phyloP scores from a whole-genome alignment of 2,797 vertebrate species.

The Spinus pinus region DNA sequence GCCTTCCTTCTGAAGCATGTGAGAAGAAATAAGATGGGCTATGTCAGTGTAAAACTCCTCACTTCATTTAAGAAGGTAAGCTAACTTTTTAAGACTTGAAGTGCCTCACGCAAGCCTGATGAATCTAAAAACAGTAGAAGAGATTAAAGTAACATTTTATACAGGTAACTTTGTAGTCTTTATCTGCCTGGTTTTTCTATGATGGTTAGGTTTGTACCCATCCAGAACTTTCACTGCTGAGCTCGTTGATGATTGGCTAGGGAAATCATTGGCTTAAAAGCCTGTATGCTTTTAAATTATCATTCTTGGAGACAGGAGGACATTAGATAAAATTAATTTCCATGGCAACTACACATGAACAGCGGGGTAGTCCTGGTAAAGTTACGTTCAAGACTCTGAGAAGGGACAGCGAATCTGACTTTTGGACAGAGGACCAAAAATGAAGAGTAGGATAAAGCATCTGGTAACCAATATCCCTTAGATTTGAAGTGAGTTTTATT shows the following conservation, averaged over 20 bases:
- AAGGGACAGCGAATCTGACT: neutral
- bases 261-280: neutral
- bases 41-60: constrained; percentile 96
- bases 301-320: neutral
- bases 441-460: neutral
- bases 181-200: neutral
- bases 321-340: neutral
- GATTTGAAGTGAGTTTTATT: neutral
- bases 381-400: neutral
- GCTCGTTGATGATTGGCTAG: fast-evolving
- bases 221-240: neutral
- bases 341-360: neutral
- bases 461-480: neutral
- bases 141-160: neutral
- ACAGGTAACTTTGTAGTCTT: neutral
- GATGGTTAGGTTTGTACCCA: neutral
- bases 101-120: neutral
- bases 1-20: constrained; percentile 97
- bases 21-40: constrained; percentile 94
- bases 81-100: neutral
- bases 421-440: neutral
- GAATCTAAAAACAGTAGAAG: neutral
- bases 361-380: neutral
- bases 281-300: neutral
- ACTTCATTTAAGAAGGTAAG: constrained; percentile 98